Base-by-base conservation (phyloP, 2,797 vertebrate species). In the Petrocephalus schoutedeni region DNA sequence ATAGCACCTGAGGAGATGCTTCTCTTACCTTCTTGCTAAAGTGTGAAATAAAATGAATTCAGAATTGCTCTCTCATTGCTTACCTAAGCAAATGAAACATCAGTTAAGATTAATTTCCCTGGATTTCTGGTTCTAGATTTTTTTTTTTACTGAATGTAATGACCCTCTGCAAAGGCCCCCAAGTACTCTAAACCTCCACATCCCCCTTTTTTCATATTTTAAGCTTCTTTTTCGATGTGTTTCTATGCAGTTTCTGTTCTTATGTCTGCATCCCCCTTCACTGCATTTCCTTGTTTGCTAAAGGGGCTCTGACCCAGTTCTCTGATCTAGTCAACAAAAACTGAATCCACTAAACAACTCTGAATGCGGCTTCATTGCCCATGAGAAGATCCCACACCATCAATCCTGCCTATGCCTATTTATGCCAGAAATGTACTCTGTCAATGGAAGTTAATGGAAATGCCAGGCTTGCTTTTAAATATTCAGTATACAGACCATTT, bases 301-400 rank as follows among this genome's bases (percentile, higher is more conserved):
- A 92, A 93, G 91, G 92, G 93, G 91, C 90, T 84, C 89, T 92
- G 92, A 94, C 92, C 92, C 90, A 93, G 93, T 94, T 94, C 92
- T 94, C 91, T 89, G 88, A 88, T 91, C 91, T 91, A 23, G 21
- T 3, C 89, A 89, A 90, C 89, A 88, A 93, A 88, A 94, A 94
- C 94, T 92, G 90, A 94, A 93, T 94, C 93, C 93, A 36, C 1
- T n/a, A 45, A 45, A 77, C 59, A 61, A 23, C 23, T 1, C 59
- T 61, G 59, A 10, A 77, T 45, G 41, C 7, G 36, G 32, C 41
- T 77, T 77, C 36, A 23, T 61, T 61, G 32, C 71, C 71, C 32
- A 61, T 77, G 32, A 45, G 71, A 36, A 45, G 41, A 45, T 77
- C 12, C 12, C 36, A 23, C 41, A 45, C 71, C 12, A 41, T 74